These are phyloP conservation scores for Boulengerochromis microlepis DNA, from an alignment of 2,113 vertebrate genomes.

Conservation along the genomic window DNA sequence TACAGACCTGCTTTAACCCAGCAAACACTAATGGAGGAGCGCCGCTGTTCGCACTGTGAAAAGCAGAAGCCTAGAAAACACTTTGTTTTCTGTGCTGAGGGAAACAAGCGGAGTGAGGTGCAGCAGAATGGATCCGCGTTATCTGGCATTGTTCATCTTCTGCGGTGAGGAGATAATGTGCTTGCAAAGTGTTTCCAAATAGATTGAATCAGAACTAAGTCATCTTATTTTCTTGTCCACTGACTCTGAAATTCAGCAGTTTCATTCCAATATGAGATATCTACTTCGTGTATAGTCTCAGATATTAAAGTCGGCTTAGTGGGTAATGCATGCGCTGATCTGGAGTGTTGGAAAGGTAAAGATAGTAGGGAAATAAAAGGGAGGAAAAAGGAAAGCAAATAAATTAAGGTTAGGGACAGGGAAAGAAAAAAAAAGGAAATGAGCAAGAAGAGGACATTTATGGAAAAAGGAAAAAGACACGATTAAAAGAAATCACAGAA, in stretches of 20 bases:
- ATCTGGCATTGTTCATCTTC: conserved; percentile 1
- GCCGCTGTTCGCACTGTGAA: background rate
- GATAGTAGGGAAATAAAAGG: background rate
- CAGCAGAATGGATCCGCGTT: background rate
- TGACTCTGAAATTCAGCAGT: conserved; percentile 7
- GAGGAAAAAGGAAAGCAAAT: background rate
- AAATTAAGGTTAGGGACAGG: background rate
- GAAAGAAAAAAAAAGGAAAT: background rate
- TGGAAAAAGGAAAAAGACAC: background rate
- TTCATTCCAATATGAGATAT: background rate
- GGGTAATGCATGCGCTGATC: background rate
- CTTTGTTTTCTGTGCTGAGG: background rate
- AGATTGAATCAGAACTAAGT: conserved; percentile 28
- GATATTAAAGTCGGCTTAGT: background rate
- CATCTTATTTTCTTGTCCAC: conserved; percentile 20
- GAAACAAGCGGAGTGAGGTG: background rate
- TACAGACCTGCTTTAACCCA: background rate
- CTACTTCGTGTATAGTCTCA: background rate
- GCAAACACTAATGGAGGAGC: conserved; percentile 12
- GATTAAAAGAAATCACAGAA: background rate
- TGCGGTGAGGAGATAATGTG: conserved; percentile 2
- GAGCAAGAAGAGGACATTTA: background rate
- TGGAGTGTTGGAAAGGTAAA: background rate
- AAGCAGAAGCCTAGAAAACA: background rate
- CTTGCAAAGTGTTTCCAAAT: conserved; percentile 35